Conservation (phyloP, 2,797 vertebrate species). For the Phalloptychus januarius region DNA sequence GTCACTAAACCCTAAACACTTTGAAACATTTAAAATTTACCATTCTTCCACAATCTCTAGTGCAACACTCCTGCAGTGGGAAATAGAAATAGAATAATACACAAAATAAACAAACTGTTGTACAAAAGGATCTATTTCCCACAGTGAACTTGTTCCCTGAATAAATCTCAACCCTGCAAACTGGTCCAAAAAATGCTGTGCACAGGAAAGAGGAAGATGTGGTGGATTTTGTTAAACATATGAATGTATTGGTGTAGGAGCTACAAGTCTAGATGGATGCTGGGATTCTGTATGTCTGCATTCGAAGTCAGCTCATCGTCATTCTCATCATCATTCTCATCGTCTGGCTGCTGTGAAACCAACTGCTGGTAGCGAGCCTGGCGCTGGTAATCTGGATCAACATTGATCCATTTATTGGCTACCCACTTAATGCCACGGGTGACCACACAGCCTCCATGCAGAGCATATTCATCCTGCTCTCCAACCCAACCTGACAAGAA, state of each 20-base stretch:
- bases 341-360: slow-evolving; percentile 76
- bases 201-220: slow-evolving; percentile 59
- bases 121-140: slow-evolving; percentile 60
- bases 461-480: slow-evolving; percentile 95
- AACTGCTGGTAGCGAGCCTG: slow-evolving; percentile 91
- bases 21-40: slow-evolving; percentile 18
- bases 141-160: slow-evolving; percentile 79
- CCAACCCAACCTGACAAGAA: slow-evolving; percentile 91
- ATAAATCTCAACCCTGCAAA: slow-evolving; percentile 62
- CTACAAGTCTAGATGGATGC: slow-evolving; percentile 82
- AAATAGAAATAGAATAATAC: slow-evolving; percentile 18
- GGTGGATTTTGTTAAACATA: slow-evolving; percentile 34
- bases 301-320: slow-evolving; percentile 60
- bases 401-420: slow-evolving; percentile 99
- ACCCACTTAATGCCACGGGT: slow-evolving; percentile 96
- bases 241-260: slow-evolving; percentile 53
- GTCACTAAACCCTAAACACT: slow-evolving; percentile 13
- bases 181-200: slow-evolving; percentile 61
- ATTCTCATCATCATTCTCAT: slow-evolving; percentile 70
- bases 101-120: slow-evolving; percentile 45
- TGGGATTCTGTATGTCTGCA: slow-evolving; percentile 57
- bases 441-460: slow-evolving; percentile 96
- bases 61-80: slow-evolving; percentile 61
- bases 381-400: slow-evolving; percentile 92
- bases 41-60: slow-evolving; percentile 54